Evolutionary conservation across 2,797 vertebrate species (phyloP).

Genomic region (Xenops minutus): DNA sequence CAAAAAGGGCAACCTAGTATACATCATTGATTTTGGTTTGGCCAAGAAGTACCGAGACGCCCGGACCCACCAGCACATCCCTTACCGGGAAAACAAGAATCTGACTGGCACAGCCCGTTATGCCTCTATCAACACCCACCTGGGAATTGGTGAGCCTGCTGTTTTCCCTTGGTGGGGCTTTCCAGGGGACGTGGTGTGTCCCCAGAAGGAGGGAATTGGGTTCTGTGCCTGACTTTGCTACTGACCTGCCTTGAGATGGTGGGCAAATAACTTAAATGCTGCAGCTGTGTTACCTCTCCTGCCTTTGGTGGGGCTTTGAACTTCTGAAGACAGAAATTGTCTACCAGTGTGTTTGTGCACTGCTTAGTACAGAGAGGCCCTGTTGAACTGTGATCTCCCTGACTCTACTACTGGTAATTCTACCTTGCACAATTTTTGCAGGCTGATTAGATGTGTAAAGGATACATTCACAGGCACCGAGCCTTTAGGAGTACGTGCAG

Average conservation of each 20-base stretch:
- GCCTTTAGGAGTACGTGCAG: not conserved
- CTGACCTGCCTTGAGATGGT: not conserved
- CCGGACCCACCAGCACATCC: conserved; percentile 97
- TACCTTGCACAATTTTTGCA: not conserved
- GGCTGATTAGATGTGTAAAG: not conserved
- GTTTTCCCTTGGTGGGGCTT: not conserved
- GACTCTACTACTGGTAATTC: not conserved
- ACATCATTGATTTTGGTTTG: conserved; percentile 97
- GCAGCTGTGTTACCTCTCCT: not conserved
- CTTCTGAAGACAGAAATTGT: not conserved
- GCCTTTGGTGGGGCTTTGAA: not conserved
- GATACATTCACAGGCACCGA: not conserved
- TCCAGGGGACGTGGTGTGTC: not conserved
- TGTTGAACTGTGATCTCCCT: not conserved
- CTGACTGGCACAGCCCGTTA: conserved; percentile 95
- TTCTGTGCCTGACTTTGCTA: not conserved
- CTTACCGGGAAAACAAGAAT: conserved; percentile 98
- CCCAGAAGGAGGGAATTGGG: not conserved
- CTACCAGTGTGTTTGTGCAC: not conserved
- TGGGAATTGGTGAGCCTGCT: conserved; percentile 88
- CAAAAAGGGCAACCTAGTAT: conserved; percentile 96
- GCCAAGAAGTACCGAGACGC: conserved; percentile 96
- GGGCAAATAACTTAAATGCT: not conserved
- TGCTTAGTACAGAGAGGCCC: not conserved
- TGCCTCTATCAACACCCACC: conserved; percentile 95